Percentiles rank a stretch among this genome's conserved stretches.
These are phyloP conservation scores for Megaceryle alcyon DNA, from an alignment of 2,797 vertebrate genomes.

Conservation along the genomic window DNA sequence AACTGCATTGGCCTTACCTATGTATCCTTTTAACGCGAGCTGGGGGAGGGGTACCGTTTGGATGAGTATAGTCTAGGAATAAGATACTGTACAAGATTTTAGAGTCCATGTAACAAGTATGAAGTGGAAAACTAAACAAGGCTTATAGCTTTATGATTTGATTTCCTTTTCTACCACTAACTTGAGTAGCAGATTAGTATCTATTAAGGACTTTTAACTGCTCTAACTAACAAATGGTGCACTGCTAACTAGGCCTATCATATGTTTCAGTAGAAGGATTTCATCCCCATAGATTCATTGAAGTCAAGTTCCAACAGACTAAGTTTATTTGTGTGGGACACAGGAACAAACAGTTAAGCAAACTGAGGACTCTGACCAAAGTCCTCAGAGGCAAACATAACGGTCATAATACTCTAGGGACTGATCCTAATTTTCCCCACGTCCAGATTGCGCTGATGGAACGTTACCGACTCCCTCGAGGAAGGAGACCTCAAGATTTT, in stretches of 20 bases:
- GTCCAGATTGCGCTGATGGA: background rate
- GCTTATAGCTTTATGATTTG: background rate
- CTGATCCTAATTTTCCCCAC: background rate
- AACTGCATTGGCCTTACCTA: background rate
- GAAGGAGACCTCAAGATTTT: background rate
- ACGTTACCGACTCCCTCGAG: background rate
- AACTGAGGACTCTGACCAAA: rapidly evolving
- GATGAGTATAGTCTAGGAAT: background rate
- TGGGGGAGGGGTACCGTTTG: background rate
- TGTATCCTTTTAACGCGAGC: background rate
- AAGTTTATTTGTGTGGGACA: background rate
- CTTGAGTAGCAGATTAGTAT: slow-evolving; percentile 30
- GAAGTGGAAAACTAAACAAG: slow-evolving; percentile 39
- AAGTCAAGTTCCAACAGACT: background rate
- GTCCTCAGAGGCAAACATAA: background rate
- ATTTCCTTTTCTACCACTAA: slow-evolving; percentile 39
- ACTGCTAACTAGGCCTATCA: background rate
- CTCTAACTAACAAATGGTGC: background rate
- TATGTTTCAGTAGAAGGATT: background rate
- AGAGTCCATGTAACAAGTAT: background rate
- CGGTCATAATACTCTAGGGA: background rate
- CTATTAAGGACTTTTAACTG: slow-evolving; percentile 14
- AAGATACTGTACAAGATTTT: slow-evolving; percentile 23
- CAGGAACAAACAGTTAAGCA: background rate
- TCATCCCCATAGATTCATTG: background rate